Evolutionary conservation across 2,113 vertebrate species (phyloP), one percentile per base, ranked within the genome.

Genomic region (Copsychus sechellarum): DNA sequence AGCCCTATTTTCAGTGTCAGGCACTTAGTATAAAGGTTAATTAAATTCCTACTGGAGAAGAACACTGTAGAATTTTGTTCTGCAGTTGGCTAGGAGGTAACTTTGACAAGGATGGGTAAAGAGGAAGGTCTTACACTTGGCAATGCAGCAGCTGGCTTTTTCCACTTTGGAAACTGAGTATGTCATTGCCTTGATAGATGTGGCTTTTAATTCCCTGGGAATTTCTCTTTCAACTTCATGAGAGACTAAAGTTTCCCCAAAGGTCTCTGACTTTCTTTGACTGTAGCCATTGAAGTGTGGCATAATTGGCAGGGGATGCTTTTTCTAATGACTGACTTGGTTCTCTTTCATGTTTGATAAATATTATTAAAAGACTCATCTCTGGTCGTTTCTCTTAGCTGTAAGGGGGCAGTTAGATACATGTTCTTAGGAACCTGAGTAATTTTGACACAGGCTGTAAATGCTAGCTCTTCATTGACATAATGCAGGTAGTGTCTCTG

Each of bases 81-180:
- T 76, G 40, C 79, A 53, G 42, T 91, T 95, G 74, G 29, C 66
- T 47, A 13, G 72, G 48, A 84, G 53, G 50, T 78, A 78, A 70
- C 64, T 88, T 73, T n/a, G 58, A n/a, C 70, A 73, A 45, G 72
- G 40, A 79, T 88, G 86, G 43, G 29, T 90, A 38, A 85, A 88
- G 85, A 70, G 33, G 33, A 90, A 86, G n/a, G 61, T 81, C 76
- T 95, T 76, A 60, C 51, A 66, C 29, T 94, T 90, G 90, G 71
- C 81, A 86, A 12, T 81, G 76, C 72, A 86, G 90, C 94, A 96
- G 90, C 93, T 97, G 96, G 51, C 88, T 92, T 96, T 96, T 96
- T 97, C 95, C 93, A 95, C 65, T 94, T 92, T 86, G 93, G 91
- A 96, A 96, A 95, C 53, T 72, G 92, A 94, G 56, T 56, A 88